Evolutionary conservation across 2,888 invertebrate genomes (phyloP).

Genomic region (Pseudoips prasinana): DNA sequence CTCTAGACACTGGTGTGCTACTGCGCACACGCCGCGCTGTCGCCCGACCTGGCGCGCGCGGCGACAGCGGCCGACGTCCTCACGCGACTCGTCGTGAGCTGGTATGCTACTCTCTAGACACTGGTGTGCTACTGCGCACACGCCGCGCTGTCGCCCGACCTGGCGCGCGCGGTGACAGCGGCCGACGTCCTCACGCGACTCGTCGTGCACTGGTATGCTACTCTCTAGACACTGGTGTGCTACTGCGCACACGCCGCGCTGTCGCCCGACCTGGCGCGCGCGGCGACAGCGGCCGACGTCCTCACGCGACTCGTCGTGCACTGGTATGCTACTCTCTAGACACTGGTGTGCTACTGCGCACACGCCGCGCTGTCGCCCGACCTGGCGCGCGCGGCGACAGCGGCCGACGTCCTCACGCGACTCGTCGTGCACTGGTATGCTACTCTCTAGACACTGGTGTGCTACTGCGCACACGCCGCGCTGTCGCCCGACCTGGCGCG

Average conservation of each 20-base stretch:
- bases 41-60: conserved; percentile 73
- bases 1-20: too few species aligned
- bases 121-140: conserved; percentile 70
- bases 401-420: conserved; percentile 88
- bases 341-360: too few species aligned
- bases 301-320: conserved; percentile 84
- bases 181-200: conserved; percentile 89
- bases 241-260: conserved; percentile 61
- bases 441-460: too few species aligned
- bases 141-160: conserved; percentile 41
- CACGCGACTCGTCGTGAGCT: conserved; percentile 82
- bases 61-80: conserved; percentile 90
- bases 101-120: too few species aligned
- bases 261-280: conserved; percentile 65
- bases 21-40: conserved; percentile 58
- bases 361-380: conserved; percentile 54
- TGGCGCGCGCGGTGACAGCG: conserved; percentile 86
- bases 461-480: conserved; percentile 63
- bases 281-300: conserved; percentile 89
- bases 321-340: too few species aligned
- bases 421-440: conserved; percentile 80
- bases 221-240: too few species aligned
- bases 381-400: conserved; percentile 85
- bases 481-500: conserved; percentile 57
- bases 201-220: conserved; percentile 72